phyloP scores from a whole-genome alignment of 2,113 vertebrate genomes.

The Rhinolophus ferrumequinum region DNA sequence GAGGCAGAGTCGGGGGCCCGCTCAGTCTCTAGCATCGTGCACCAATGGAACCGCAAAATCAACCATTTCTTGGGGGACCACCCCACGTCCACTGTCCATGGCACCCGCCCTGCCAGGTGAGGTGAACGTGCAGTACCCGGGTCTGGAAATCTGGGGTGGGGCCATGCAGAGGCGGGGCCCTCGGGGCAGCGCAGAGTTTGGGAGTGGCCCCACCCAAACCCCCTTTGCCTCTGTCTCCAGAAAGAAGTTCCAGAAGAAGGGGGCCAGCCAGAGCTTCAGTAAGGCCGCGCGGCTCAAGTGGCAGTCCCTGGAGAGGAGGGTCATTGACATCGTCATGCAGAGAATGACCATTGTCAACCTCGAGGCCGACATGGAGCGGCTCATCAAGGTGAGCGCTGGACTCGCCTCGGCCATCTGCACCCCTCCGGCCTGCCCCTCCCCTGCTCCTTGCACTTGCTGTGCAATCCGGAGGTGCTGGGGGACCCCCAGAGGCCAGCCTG shows the following conservation, averaged over 20 bases:
- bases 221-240: slow-evolving; percentile 74
- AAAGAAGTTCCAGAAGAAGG: slow-evolving; percentile 94
- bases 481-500: neutral
- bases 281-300: slow-evolving; percentile 96
- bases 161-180: too few species aligned
- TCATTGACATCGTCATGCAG: slow-evolving; percentile 97
- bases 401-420: neutral
- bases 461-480: neutral
- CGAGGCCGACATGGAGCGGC: slow-evolving; percentile 97
- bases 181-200: too few species aligned
- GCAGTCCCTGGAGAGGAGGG: slow-evolving; percentile 93
- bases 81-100: slow-evolving; percentile 81
- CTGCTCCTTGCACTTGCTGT: neutral
- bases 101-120: slow-evolving; percentile 85
- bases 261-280: slow-evolving; percentile 88
- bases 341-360: slow-evolving; percentile 96
- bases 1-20: slow-evolving; percentile 89
- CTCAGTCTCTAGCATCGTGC: slow-evolving; percentile 95
- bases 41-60: slow-evolving; percentile 97
- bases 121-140: neutral
- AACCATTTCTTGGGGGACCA: slow-evolving; percentile 92
- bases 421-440: neutral
- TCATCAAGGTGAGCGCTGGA: slow-evolving; percentile 91
- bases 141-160: neutral
- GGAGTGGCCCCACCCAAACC: neutral